A percentile compares a stretch with the other conserved stretches of the same genome.
These are phyloP conservation scores for Schizopygopsis pylzovi DNA, from an alignment of 2,797 vertebrate species.

Conservation along the genomic window DNA sequence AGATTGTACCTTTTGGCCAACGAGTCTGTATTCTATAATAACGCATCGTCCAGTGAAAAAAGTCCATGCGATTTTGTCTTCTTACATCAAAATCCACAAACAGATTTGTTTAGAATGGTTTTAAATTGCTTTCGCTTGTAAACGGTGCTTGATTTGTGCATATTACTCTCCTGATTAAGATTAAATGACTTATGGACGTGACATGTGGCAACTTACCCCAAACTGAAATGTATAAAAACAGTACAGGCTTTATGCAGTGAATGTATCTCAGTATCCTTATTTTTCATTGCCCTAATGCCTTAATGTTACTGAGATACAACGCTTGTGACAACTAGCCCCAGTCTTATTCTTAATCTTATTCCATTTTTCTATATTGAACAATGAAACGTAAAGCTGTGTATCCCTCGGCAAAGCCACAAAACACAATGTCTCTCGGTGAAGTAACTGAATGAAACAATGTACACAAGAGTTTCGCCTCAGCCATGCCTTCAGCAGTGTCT, in stretches of 20 bases:
- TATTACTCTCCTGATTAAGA: not conserved
- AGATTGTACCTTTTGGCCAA: not conserved
- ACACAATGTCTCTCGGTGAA: not conserved
- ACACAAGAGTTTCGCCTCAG: not conserved
- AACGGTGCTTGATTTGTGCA: not conserved
- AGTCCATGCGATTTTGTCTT: no score
- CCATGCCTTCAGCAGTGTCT: not conserved
- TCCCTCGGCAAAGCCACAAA: conserved; percentile 14
- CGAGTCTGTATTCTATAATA: not conserved
- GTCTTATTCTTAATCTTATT: not conserved
- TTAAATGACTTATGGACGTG: no score
- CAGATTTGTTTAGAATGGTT: not conserved
- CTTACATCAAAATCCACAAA: not conserved
- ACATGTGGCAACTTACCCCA: not conserved
- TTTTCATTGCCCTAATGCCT: not conserved
- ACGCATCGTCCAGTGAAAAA: not conserved
- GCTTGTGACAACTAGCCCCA: not conserved
- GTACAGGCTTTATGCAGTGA: not conserved
- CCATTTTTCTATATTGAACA: not conserved
- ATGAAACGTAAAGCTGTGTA: not conserved
- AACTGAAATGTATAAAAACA: not conserved
- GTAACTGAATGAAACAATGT: not conserved
- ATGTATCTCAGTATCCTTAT: not conserved
- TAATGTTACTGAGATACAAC: not conserved
- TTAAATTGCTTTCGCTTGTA: not conserved